Conservation (phyloP, 2,888 invertebrate species). For the Mythimna pallens region DNA sequence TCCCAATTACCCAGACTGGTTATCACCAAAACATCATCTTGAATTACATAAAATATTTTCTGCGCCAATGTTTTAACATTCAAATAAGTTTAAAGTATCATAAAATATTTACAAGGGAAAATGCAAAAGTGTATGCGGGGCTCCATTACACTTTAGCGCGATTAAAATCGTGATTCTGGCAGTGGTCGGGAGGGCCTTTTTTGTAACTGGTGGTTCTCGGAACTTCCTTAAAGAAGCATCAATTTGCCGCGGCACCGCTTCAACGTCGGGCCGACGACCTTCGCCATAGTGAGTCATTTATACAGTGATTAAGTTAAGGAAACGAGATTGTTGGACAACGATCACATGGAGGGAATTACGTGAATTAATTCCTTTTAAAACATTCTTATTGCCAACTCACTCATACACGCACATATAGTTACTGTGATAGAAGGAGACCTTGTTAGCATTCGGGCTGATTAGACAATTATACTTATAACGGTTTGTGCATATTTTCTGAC, state of each 20-base stretch:
- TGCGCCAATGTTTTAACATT: conserved; percentile 6
- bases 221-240: conserved; percentile 77
- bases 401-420: too few relatives aligned
- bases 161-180: conserved; percentile 72
- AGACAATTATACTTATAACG: too few relatives aligned
- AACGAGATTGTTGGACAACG: conserved; percentile 65
- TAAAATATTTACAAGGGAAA: conserved; percentile 45
- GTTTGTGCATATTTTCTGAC: too few relatives aligned
- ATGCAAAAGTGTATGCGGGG: conserved; percentile 51
- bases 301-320: conserved; percentile 72
- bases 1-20: conserved; percentile 7
- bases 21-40: neutral
- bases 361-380: conserved; percentile 45
- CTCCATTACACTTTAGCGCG: conserved; percentile 66
- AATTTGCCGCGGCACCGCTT: conserved; percentile 76
- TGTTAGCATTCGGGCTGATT: too few relatives aligned
- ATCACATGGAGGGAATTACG: conserved; percentile 51
- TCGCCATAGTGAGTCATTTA: conserved; percentile 74
- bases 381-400: neutral
- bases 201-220: conserved; percentile 74
- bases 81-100: conserved; percentile 26
- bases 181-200: conserved; percentile 69
- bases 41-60: conserved; percentile 10
- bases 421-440: too few relatives aligned
- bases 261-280: conserved; percentile 77